Base-by-base conservation (phyloP, 2,888 invertebrate genomes). In the Leptopilina drosophilae region DNA sequence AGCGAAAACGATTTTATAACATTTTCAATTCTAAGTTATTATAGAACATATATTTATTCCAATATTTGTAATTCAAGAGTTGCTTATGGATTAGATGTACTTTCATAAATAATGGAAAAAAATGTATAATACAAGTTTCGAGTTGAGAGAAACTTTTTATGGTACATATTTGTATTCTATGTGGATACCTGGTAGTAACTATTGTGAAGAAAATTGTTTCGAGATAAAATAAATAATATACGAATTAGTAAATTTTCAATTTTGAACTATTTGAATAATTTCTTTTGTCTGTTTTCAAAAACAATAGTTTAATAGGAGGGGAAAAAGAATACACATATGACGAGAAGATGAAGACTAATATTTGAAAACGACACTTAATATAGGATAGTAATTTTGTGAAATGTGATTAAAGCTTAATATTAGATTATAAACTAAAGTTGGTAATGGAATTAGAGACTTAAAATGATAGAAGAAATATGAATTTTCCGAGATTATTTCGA, bases 1-100 rank as follows among this genome's bases (percentile, higher is more conserved):
- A 49, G 49, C 2, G 20, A 67, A 42, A 67, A 12, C 11, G 26
- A 67, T 67, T 67, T 67, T 67, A 46, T 40, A 20, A 67, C 15
- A 8, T 67, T 49, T 20, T 67, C 62, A 42, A 20, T 7, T 7
- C 5, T 20, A 67, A 11, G 46, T 20, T 11, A 26, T 67, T 49
- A 15, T 12, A 67, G 42, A 67, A 12, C 20, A n/a, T 49, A 67
- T 42, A 20, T 67, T 20, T 67, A 49, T 46, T 20, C 12, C 5
- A 67, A 67, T 49, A 49, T 46, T 49, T 11, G 46, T 12, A 67
- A 26, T 12, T 67, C 67, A 6, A 46, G 46, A 20, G 9, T 46
- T 46, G 46, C 46, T 67, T 67, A 67, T 49, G 67, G 49, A 46
- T 20, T 67, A 12, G 49, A 20, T 2, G 49, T 12, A 20, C 20